Base-by-base conservation (phyloP, 2,888 invertebrate species). In the Lycaena phlaeas region DNA sequence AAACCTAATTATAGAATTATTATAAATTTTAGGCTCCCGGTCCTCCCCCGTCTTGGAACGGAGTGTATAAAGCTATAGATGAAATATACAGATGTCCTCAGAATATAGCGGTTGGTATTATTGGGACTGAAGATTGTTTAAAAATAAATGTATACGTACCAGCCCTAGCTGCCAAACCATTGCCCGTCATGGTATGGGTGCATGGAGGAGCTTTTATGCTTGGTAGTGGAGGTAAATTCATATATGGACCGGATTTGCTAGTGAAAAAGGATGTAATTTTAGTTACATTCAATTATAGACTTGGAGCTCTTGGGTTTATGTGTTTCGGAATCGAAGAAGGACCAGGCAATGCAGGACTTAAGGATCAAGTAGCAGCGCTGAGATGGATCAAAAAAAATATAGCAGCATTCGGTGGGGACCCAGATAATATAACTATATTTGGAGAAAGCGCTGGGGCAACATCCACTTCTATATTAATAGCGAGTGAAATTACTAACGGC, bases 401-500 rank as follows among this genome's bases (percentile, higher is more conserved):
- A 11, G 74, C 64, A 12, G 68, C 71, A 0, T 82, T 84, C 43
- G 79, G 81, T 5, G 82, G 82, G 5, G 77, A 84, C 46, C 71
- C 75, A 4, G 68, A 82, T 25, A 76, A 78, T 53, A 49, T 84
- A 2, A 82, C 82, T 0, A n/a, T 79, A 3, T 82, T 82, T 48
- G 82, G 82, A 3, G 76, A 79, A 55, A 82, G 82, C 39, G 82
- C 82, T 36, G 82, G 82, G 14, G 79, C 61, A 1, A 60, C 68
- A 0, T 79, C 79, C 0, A 48, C 56, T 1, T 68, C 81, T 0
- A 41, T 78, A 12, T 48, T 82, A 7, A 18, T 76, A 41, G 65
- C 68, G 4, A 78, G 72, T 52, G 52, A 71, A 17, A 51, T 57
- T 7, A 67, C 78, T 2, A 50, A 65, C 34, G 79, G 73, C 1